Conservation (phyloP, 2,888 invertebrate genomes). For the Polydesmus complanatus region DNA sequence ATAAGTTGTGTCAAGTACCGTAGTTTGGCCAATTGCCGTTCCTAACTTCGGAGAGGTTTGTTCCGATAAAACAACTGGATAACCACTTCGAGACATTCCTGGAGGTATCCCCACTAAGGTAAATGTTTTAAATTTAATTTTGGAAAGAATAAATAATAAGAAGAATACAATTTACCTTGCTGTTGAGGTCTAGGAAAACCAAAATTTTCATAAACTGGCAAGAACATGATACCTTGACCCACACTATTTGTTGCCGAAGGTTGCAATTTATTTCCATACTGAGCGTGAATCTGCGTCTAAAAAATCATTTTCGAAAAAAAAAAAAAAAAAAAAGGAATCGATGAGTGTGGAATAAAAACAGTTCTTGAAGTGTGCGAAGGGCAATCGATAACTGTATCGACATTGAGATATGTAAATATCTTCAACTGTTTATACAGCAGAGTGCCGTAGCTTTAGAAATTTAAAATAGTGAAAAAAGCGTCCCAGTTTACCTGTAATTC, state of each 20-base stretch:
- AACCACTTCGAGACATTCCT: neutral
- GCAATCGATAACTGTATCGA: neutral
- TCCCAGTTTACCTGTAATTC: constrained; percentile 37
- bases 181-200: constrained; percentile 30
- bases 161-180: constrained; percentile 21
- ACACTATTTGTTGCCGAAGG: constrained; percentile 44
- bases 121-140: neutral
- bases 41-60: constrained; percentile 7
- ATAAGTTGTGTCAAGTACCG: neutral
- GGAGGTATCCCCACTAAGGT: neutral
- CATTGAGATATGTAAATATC: too few relatives aligned
- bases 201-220: constrained; percentile 56
- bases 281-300: constrained; percentile 44
- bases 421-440: too few relatives aligned
- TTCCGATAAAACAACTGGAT: constrained; percentile 35
- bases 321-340: neutral
- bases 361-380: too few relatives aligned
- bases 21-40: constrained; percentile 1
- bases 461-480: too few relatives aligned
- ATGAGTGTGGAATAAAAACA: too few relatives aligned
- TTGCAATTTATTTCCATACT: constrained; percentile 37
- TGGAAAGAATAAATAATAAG: neutral
- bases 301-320: too few relatives aligned
- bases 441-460: too few relatives aligned
- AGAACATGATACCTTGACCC: constrained; percentile 39